Conservation (phyloP, 2,888 invertebrate genomes). For the Cremastobaeus sp. region DNA sequence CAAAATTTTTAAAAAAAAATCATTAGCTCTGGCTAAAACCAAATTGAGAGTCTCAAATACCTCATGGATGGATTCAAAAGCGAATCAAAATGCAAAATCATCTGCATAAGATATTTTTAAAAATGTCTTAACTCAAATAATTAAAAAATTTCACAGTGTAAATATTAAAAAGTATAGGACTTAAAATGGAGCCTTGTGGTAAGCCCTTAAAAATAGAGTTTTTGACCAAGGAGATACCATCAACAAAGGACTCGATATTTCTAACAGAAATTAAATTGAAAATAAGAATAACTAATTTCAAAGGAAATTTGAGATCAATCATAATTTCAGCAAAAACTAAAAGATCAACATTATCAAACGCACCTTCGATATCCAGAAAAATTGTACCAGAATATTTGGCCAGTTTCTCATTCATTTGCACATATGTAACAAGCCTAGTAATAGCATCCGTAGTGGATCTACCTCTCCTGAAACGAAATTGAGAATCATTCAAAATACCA, state of each 20-base stretch:
- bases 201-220: neutral
- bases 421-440: neutral
- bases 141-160: neutral
- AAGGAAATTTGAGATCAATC: neutral
- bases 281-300: neutral
- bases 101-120: slow-evolving; percentile 8
- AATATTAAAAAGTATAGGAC: slow-evolving; percentile 11
- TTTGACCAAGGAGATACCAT: neutral
- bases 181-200: slow-evolving; percentile 8
- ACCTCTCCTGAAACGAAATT: slow-evolving; percentile 4
- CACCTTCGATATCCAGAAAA: slow-evolving; percentile 10
- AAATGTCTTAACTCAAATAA: neutral
- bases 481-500: neutral
- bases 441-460: slow-evolving; percentile 5
- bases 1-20: neutral
- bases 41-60: neutral
- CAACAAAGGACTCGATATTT: neutral
- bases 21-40: neutral
- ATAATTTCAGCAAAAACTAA: slow-evolving; percentile 5
- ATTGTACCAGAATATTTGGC: neutral
- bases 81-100: slow-evolving; percentile 2
- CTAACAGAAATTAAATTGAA: neutral
- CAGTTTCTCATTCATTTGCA: neutral
- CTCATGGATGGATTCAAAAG: neutral
- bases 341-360: slow-evolving; percentile 2